Conservation (phyloP, 1,140 invertebrate species). For the Lordiphosa collinella region DNA sequence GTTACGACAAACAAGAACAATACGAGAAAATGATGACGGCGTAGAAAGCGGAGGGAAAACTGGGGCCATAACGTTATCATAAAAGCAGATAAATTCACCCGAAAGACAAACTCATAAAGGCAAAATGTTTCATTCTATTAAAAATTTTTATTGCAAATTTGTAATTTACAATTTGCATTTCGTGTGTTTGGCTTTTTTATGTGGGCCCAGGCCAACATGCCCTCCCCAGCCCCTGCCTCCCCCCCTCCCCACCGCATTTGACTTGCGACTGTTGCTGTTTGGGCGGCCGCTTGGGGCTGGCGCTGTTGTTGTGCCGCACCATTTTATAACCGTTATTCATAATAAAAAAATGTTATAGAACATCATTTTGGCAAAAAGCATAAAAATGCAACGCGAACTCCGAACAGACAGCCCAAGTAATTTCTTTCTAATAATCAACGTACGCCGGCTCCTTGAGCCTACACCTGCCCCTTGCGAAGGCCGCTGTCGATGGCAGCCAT, state of each 20-base stretch:
- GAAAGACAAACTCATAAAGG: constrained; percentile 76
- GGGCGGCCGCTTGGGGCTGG: not conserved
- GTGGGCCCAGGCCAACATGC: constrained; percentile 2
- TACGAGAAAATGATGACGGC: constrained; percentile 70
- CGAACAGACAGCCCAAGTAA: constrained; percentile 30
- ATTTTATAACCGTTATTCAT: constrained; percentile 79
- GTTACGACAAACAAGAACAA: constrained; percentile 76
- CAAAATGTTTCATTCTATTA: constrained; percentile 80
- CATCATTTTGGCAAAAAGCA: constrained; percentile 75
- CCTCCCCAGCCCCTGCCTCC: not conserved
- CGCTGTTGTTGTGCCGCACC: constrained; percentile 44
- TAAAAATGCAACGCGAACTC: constrained; percentile 68
- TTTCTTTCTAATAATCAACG: constrained; percentile 73
- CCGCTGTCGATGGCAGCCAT: constrained; percentile 43
- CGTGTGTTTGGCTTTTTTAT: constrained; percentile 64
- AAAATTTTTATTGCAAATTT: constrained; percentile 80
- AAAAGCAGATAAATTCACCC: constrained; percentile 77
- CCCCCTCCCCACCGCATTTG: constrained; percentile 21
- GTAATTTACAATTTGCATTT: constrained; percentile 80
- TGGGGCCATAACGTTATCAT: constrained; percentile 61
- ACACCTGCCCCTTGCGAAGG: constrained; percentile 17
- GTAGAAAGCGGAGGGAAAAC: constrained; percentile 23
- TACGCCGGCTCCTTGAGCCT: constrained; percentile 12
- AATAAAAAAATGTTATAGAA: constrained; percentile 79
- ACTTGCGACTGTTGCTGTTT: constrained; percentile 54